Evolutionary conservation across 2,797 vertebrate genomes (phyloP).

Genomic region (Muscicapa striata): DNA sequence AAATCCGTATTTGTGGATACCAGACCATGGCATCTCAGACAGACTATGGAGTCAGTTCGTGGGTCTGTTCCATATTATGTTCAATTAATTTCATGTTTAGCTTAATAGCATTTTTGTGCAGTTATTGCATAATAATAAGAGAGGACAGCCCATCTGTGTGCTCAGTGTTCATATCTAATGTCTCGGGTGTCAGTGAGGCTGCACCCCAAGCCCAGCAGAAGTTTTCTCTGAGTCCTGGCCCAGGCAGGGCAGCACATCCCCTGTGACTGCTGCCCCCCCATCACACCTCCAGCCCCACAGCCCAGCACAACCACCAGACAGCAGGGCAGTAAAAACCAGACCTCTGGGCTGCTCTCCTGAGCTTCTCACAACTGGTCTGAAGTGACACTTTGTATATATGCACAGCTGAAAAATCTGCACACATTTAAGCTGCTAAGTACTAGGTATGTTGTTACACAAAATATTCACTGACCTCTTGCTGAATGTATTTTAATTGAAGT

Average conservation of each 20-base stretch:
- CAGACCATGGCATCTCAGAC: background rate
- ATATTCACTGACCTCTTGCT: constrained; percentile 64
- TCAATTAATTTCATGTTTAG: constrained; percentile 22
- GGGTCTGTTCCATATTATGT: constrained; percentile 18
- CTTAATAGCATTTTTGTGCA: background rate
- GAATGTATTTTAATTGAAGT: constrained; percentile 68
- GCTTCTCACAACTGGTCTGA: background rate
- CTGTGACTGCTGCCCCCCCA: background rate
- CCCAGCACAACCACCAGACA: background rate
- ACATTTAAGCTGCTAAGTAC: constrained; percentile 49
- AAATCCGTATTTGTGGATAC: background rate
- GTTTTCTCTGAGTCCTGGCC: background rate
- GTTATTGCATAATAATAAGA: background rate
- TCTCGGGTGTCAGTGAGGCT: background rate
- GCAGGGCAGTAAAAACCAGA: background rate
- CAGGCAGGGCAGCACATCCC: background rate
- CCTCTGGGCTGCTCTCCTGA: background rate
- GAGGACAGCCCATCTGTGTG: background rate
- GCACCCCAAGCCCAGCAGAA: rapidly evolving
- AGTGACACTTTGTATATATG: constrained; percentile 45
- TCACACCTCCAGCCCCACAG: background rate
- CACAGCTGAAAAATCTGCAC: constrained; percentile 51
- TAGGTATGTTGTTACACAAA: constrained; percentile 32
- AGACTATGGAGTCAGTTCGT: background rate
- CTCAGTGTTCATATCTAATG: background rate